Evolutionary conservation across 2,797 vertebrate genomes (phyloP), one percentile per base, ranked within the genome.

Genomic region (Silurus lanzhouensis): DNA sequence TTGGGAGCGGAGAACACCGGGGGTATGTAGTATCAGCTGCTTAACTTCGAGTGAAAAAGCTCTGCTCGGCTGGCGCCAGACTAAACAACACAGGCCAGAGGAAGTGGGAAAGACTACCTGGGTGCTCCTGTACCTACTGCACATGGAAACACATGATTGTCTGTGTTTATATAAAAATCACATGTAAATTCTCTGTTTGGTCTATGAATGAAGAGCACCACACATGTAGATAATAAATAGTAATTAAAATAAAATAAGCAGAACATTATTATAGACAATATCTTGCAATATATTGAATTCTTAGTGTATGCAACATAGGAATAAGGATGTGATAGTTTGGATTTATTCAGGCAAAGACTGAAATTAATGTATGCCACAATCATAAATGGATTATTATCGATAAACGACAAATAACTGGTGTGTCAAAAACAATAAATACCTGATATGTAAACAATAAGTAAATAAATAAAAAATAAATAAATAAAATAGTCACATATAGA

Each of bases 1-100:
- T 27, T 64, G 57, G 22, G 82, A 9, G 57, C 66, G 82, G 58
- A 61, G 67, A 77, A 88, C 78, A 75, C 68, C 57, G 48, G n/a
- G 63, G 27, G 44, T 31, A 44, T 72, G 74, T 75, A 86, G n/a
- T 46, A 79, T 78, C n/a, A 57, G 80, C 76, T 31, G 13, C 78
- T 57, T 20, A 64, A 85, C 67, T 79, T 57, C 0, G 31, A 63
- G 58, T 44, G 17, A 44, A 44, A 14, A 58, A 79, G 57, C 55
- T 77, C 55, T 61, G 81, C 86, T 71, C 31, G 55, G 78, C 44
- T 82, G 61, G 55, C 22, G 8, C 83, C 64, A 89, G 88, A 90
- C 87, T 89, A 89, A 90, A 90, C 87, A 89, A 83, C 44, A 46
- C 83, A 78, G 66, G 83, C 75, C 64, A 25, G 75, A 89, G 87